Evolutionary conservation across 2,888 invertebrate species (phyloP).

Genomic region (Stomorhina lunata): DNA sequence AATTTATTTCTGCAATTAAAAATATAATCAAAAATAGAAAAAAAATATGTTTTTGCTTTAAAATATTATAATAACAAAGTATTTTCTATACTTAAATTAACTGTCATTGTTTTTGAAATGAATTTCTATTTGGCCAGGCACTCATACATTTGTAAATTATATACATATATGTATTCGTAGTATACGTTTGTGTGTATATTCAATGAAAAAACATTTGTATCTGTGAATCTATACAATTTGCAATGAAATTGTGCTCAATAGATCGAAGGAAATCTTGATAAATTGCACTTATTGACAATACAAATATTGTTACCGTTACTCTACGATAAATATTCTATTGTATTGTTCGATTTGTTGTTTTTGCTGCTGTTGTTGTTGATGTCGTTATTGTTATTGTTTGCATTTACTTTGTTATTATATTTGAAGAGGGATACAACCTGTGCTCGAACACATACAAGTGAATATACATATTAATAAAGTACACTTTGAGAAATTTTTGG

Average conservation of each 20-base stretch:
- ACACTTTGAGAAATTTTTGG: too few relatives aligned
- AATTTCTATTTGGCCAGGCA: background rate
- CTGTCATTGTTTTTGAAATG: slow-evolving; percentile 40
- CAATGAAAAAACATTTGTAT: too few relatives aligned
- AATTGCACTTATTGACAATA: slow-evolving; percentile 52
- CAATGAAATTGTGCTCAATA: background rate
- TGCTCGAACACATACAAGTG: background rate
- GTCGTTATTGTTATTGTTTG: background rate
- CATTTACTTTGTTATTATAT: background rate
- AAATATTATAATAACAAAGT: background rate
- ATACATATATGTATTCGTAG: background rate
- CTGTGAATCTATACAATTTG: background rate
- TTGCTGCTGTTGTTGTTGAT: too few relatives aligned
- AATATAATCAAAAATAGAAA: background rate
- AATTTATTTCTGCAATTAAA: slow-evolving; percentile 26
- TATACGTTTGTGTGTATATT: too few relatives aligned
- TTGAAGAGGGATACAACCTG: background rate
- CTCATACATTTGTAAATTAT: background rate
- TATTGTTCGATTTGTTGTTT: too few relatives aligned
- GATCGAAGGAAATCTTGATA: slow-evolving; percentile 39
- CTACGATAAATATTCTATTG: too few relatives aligned
- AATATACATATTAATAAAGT: too few relatives aligned
- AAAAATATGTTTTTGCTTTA: background rate
- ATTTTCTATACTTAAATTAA: slow-evolving; percentile 34
- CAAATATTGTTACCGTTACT: slow-evolving; percentile 45